Percentiles rank a stretch among this genome's conserved stretches.
These are phyloP conservation scores for Pheucticus melanocephalus DNA, from an alignment of 2,113 vertebrate genomes.

Conservation along the genomic window DNA sequence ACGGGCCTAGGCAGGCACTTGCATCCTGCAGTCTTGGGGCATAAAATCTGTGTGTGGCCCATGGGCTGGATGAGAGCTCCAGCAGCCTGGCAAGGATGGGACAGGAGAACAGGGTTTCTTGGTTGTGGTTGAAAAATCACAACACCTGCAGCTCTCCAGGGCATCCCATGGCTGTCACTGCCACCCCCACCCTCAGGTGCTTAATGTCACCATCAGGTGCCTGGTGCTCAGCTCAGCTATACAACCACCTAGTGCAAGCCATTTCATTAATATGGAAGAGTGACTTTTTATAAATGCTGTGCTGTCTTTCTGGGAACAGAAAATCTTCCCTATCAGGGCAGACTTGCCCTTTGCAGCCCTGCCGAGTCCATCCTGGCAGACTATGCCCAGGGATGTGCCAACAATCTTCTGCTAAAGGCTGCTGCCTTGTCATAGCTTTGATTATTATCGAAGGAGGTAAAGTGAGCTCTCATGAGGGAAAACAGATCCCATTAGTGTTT, in stretches of 20 bases:
- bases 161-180: background rate
- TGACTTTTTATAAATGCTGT: background rate
- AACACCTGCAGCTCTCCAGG: background rate
- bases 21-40: background rate
- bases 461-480: background rate
- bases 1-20: accelerated
- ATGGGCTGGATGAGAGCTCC: background rate
- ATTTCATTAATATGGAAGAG: background rate
- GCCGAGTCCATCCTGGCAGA: background rate
- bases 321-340: background rate
- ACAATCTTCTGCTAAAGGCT: background rate
- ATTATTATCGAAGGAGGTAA: background rate
- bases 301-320: background rate
- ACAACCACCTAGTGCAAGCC: background rate
- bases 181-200: background rate
- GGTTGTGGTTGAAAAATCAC: background rate
- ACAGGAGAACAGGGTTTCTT: background rate
- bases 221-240: background rate
- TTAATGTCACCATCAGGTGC: background rate
- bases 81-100: background rate
- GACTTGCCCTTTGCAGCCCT: accelerated
- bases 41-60: background rate
- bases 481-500: background rate
- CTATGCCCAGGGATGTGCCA: background rate
- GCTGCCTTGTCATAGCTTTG: background rate